These are phyloP conservation scores for Crossaster papposus DNA, from an alignment of 53 echinoderm and acorn worm genomes.

Conservation along the genomic window DNA sequence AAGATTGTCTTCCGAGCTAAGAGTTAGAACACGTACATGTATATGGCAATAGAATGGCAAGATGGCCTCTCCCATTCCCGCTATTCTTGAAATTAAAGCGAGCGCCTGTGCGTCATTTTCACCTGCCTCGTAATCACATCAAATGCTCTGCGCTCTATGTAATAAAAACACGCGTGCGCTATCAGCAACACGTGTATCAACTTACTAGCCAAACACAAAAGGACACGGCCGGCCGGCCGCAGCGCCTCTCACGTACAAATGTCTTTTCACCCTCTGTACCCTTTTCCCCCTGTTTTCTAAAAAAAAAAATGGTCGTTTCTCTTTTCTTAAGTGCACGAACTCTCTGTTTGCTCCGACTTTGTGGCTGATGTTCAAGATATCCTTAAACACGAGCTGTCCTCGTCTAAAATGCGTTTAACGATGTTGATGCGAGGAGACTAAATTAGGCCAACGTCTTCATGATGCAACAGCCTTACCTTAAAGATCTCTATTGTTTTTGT, in stretches of 20 bases:
- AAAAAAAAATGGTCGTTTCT: too few species aligned
- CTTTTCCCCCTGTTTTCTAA: background rate
- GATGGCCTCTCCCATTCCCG: background rate
- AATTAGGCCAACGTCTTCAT: background rate
- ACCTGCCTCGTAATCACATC: slow-evolving; percentile 54
- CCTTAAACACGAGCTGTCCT: slow-evolving; percentile 1
- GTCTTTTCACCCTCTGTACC: slow-evolving; percentile 8
- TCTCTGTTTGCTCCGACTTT: background rate
- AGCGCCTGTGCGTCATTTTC: slow-evolving; percentile 49
- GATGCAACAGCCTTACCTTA: background rate
- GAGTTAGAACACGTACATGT: background rate
- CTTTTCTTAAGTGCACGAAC: slow-evolving; percentile 41
- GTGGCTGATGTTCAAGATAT: slow-evolving; percentile 8
- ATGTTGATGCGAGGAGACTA: background rate
- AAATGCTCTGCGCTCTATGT: slow-evolving; percentile 23
- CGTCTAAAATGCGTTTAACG: background rate
- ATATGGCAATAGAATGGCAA: background rate
- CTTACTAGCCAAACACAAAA: slow-evolving; percentile 30
- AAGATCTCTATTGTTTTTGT: background rate
- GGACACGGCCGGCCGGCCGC: background rate
- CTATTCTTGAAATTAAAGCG: slow-evolving; percentile 50
- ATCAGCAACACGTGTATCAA: slow-evolving; percentile 41
- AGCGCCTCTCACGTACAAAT: background rate
- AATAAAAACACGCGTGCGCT: slow-evolving; percentile 55
- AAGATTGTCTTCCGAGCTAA: background rate